phyloP scores from a whole-genome alignment of 2,113 vertebrate species.

The Antigone vipio region DNA sequence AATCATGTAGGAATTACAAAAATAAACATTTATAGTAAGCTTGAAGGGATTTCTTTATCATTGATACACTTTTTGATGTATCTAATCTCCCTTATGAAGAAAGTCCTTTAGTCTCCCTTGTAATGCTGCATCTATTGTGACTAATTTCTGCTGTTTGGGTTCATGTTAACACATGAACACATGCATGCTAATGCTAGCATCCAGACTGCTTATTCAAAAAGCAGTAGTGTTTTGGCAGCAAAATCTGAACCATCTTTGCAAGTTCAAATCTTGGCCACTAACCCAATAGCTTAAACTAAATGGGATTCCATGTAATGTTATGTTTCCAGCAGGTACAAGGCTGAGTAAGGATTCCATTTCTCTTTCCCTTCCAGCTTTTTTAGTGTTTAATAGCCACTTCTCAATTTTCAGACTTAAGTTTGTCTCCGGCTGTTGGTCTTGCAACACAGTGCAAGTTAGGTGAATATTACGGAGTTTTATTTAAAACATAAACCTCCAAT shows the following conservation, averaged over 20 bases:
- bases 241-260: neutral
- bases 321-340: neutral
- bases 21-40: slow-evolving; percentile 11
- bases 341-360: neutral
- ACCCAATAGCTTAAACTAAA: neutral
- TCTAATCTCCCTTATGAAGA: neutral
- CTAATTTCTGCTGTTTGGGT: neutral
- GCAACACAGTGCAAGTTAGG: neutral
- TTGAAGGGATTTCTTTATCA: neutral
- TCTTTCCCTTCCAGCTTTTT: neutral
- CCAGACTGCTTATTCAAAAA: neutral
- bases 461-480: neutral
- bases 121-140: neutral
- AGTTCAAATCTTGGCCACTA: neutral
- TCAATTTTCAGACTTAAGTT: neutral
- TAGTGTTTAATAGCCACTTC: neutral
- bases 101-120: neutral
- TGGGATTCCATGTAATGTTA: neutral
- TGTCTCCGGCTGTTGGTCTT: neutral
- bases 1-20: slow-evolving; percentile 6
- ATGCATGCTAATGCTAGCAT: neutral
- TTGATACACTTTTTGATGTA: neutral
- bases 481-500: neutral
- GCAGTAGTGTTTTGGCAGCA: neutral
- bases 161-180: neutral